These are phyloP conservation scores for Penaeus indicus DNA, from an alignment of 1,140 invertebrate species.

Conservation along the genomic window DNA sequence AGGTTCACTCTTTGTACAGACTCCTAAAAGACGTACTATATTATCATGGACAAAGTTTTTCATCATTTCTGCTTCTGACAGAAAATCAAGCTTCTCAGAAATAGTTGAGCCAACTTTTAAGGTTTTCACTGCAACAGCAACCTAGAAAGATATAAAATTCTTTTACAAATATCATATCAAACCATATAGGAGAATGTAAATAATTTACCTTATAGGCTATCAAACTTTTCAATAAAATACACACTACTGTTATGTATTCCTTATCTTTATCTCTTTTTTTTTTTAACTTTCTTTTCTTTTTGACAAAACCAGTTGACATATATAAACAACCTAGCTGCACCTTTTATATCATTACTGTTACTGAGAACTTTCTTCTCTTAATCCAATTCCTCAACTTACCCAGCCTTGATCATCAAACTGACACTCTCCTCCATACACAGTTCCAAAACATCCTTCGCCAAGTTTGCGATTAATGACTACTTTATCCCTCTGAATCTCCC, in stretches of 20 bases:
- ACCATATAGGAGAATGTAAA: neutral
- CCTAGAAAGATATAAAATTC: constrained; percentile 66
- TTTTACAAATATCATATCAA: neutral
- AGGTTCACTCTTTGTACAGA: constrained; percentile 87
- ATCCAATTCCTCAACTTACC: constrained; percentile 38
- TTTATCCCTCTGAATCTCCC: constrained; percentile 86
- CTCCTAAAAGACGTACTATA: constrained; percentile 85
- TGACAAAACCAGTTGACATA: too few species aligned
- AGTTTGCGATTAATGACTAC: constrained; percentile 90
- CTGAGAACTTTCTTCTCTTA: too few species aligned
- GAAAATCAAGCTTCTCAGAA: constrained; percentile 90
- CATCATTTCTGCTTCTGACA: constrained; percentile 93
- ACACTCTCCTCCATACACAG: constrained; percentile 88
- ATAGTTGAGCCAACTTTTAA: constrained; percentile 84
- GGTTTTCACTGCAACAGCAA: constrained; percentile 91
- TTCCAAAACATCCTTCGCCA: constrained; percentile 90
- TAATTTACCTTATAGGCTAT: neutral
- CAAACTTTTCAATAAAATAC: too few species aligned
- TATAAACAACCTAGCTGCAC: too few species aligned
- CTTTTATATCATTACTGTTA: too few species aligned
- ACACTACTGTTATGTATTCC: too few species aligned
- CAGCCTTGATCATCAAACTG: constrained; percentile 61
- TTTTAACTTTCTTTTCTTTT: neutral
- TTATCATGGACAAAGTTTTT: constrained; percentile 92
- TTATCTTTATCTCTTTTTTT: neutral